Conservation (phyloP, 2,888 invertebrate species). For the Xestia ashworthii region DNA sequence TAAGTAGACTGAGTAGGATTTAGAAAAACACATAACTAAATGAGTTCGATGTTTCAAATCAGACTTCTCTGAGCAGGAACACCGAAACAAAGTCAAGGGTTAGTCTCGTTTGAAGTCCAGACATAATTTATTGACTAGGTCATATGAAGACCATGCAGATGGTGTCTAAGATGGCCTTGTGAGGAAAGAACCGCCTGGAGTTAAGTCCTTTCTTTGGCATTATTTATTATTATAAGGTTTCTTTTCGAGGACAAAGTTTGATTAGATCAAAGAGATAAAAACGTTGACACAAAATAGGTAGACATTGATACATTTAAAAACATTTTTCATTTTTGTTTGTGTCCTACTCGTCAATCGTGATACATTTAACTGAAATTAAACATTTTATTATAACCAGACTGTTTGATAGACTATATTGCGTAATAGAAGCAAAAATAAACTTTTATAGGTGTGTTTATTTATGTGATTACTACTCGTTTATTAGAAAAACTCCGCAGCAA, state of each 20-base stretch:
- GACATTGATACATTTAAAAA: conserved; percentile 54
- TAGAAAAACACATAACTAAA: background rate
- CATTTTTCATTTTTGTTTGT: conserved; percentile 52
- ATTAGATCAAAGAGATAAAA: conserved; percentile 44
- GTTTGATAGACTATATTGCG: conserved; percentile 45
- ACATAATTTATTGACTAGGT: background rate
- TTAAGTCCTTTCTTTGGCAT: conserved; percentile 3
- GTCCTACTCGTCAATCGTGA: conserved; percentile 20
- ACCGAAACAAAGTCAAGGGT: background rate
- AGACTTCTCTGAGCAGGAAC: background rate
- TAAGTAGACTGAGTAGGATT: background rate
- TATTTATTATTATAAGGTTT: conserved; percentile 5
- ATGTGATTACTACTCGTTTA: conserved; percentile 48
- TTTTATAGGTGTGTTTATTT: conserved; percentile 61
- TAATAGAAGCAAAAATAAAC: conserved; percentile 50
- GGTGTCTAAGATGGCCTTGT: background rate
- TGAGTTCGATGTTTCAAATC: background rate
- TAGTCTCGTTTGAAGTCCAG: background rate
- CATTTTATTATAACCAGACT: conserved; percentile 40
- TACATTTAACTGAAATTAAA: conserved; percentile 22
- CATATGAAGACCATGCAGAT: background rate
- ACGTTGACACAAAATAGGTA: conserved; percentile 48
- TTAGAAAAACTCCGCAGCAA: conserved; percentile 42
- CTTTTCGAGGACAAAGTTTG: conserved; percentile 10
- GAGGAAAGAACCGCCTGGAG: background rate